Evolutionary conservation across 2,888 invertebrate species (phyloP), one percentile per base, ranked within the genome.

Genomic region (Lordiphosa andalusiaca): DNA sequence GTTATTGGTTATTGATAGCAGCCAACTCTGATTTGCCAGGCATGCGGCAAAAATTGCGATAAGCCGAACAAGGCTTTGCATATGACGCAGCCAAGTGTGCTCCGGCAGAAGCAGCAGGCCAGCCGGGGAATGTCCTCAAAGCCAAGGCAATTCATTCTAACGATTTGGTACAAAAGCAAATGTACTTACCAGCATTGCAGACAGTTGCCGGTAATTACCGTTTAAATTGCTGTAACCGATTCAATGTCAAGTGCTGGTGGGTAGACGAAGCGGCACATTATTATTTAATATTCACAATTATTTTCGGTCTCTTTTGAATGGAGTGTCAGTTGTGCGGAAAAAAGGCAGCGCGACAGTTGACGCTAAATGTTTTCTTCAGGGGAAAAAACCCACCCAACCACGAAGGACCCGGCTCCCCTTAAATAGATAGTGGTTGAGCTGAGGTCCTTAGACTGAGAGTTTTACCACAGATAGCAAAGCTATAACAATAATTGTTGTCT

Each of bases 1-100:
- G 57, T 67, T 81, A 77, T 74, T 74, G 82, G 60, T 78, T 78
- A 77, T 81, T 74, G 78, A 78, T 73, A 71, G 59, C 48, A 33
- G 33, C 10, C 30, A 63, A 81, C 82, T 72, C 68, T 56, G 82
- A 70, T 72, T 53, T 60, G 55, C 58, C 49, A 61, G 60, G 56
- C 48, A 44, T 53, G 57, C 48, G 59, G 69, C 61, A 51, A 42
- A 19, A 47, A 19, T 42, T 49, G 50, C 39, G 67, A 58, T 60
- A 61, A 30, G 30, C 30, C 30, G 9, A 9, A 10, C 30, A 9
- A 30, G 9, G 56, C 56, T 53, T 56, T 40, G 13, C 25, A 44
- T 44, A 44, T 16, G 35, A 36, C 53, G 61, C 78, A 81, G n/a
- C 48, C 50, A 48, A 66, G 56, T 56, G 42, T 63, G 57, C 56